Evolutionary conservation across 1,140 invertebrate genomes (phyloP), one percentile per base, ranked within the genome.

Genomic region (Philotrypesis tridentata): DNA sequence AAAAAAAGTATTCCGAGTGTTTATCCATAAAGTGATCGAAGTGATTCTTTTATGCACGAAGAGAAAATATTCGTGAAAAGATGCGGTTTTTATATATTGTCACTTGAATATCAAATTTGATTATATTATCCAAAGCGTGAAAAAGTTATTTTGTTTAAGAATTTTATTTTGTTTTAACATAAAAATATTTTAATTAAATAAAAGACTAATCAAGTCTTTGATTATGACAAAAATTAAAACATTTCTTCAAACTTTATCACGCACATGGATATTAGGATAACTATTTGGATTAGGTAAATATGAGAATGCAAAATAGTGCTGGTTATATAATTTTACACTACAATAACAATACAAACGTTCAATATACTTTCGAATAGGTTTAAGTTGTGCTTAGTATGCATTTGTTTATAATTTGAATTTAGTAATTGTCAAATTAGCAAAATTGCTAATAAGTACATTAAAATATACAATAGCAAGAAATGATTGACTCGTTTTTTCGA

Each of bases 301-400:
- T 21, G 12, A 37, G 21, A 73, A 76, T n/a, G 40, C 55, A 79
- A 83, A 84, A 81, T 74, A 81, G 67, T 85, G 81, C 84, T 85
- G 81, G 84, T 73, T 67, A 72, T 25, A 87, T 55, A 43, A 76
- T 85, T 88, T 86, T 86, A 87, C 85, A 85, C 72, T 79, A 84
- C 83, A 88, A 83, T 85, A 84, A 71, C 83, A 67, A 75, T 85
- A 76, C 71, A 82, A 27, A n/a, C 77, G 80, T 63, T 63, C 68
- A 74, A 48, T 63, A 74, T 73, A 72, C 37, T 40, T 81, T 67
- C 65, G 1, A 81, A 67, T 81, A 81, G 72, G 63, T 68, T 75
- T 80, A 74, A 67, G 60, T 74, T 74, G 33, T 60, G 29, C 61
- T 70, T 25, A 83, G 63, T 81, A 31, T 82, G 65, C 83, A 82